These are phyloP conservation scores for Melangyna quadrimaculata DNA, from an alignment of 2,888 invertebrate genomes.

Conservation along the genomic window DNA sequence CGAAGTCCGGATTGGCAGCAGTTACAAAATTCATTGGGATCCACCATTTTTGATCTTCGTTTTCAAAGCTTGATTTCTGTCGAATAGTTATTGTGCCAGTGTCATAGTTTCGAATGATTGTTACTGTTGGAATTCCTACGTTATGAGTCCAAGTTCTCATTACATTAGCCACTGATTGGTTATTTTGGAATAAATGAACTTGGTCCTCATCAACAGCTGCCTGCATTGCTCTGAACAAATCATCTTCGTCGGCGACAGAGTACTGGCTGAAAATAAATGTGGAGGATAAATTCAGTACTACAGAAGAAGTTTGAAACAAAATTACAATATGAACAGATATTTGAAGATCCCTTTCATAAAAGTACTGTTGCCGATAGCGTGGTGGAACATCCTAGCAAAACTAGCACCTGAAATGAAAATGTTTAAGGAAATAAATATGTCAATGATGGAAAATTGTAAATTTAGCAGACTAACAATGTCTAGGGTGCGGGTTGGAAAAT, in stretches of 20 bases:
- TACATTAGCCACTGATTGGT: slow-evolving; percentile 81
- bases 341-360: slow-evolving; percentile 75
- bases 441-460: too few species aligned
- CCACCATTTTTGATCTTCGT: slow-evolving; percentile 76
- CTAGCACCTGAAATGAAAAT: slow-evolving; percentile 73
- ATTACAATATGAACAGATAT: slow-evolving; percentile 77
- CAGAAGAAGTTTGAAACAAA: neutral
- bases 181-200: slow-evolving; percentile 70
- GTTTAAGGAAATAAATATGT: too few species aligned
- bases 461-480: too few species aligned
- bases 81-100: slow-evolving; percentile 82
- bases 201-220: slow-evolving; percentile 74
- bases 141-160: slow-evolving; percentile 85
- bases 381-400: slow-evolving; percentile 78
- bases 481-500: too few species aligned
- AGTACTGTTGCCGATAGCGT: slow-evolving; percentile 76
- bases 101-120: slow-evolving; percentile 82
- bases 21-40: slow-evolving; percentile 79
- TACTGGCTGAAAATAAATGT: slow-evolving; percentile 76
- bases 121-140: slow-evolving; percentile 84
- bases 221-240: slow-evolving; percentile 77
- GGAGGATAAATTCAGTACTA: slow-evolving; percentile 55
- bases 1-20: slow-evolving; percentile 74
- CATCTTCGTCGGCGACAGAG: slow-evolving; percentile 76
- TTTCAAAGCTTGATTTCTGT: slow-evolving; percentile 79